These are phyloP conservation scores for Amphimallon solstitiale DNA, from an alignment of 2,888 invertebrate genomes.

Conservation along the genomic window DNA sequence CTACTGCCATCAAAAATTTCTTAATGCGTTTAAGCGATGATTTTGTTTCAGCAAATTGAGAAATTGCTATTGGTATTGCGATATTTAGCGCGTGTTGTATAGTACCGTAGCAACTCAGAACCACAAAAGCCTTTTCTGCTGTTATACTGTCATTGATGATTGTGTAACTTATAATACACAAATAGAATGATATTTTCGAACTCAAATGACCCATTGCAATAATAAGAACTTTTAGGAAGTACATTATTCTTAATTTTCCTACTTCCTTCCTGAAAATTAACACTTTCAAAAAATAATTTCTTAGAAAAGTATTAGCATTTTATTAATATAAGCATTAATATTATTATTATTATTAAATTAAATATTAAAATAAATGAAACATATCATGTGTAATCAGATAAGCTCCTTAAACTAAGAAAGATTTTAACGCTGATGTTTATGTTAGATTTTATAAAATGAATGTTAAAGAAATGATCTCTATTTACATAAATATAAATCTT, in stretches of 20 bases:
- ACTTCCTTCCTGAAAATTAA: constrained; percentile 73
- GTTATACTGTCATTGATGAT: constrained; percentile 76
- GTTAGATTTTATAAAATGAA: too few species aligned
- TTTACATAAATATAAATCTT: too few species aligned
- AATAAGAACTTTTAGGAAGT: constrained; percentile 52
- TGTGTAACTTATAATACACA: constrained; percentile 48
- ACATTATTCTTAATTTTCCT: constrained; percentile 62
- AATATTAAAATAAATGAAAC: too few species aligned
- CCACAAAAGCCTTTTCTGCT: constrained; percentile 86
- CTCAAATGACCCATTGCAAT: constrained; percentile 53
- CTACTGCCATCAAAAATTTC: constrained; percentile 28
- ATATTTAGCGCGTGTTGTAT: constrained; percentile 86
- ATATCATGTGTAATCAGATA: too few species aligned
- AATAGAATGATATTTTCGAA: constrained; percentile 55
- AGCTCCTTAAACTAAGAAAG: too few species aligned
- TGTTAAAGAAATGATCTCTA: too few species aligned
- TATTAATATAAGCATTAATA: background rate
- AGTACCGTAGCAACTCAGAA: constrained; percentile 90
- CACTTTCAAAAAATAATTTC: too few species aligned
- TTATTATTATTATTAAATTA: too few species aligned
- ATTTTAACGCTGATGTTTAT: too few species aligned
- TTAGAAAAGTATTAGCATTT: background rate
- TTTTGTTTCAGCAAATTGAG: constrained; percentile 79
- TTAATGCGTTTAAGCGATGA: constrained; percentile 76
- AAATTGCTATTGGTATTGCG: constrained; percentile 86